Base-by-base conservation (phyloP, 2,888 invertebrate genomes). In the Raillietiella orientalis region DNA sequence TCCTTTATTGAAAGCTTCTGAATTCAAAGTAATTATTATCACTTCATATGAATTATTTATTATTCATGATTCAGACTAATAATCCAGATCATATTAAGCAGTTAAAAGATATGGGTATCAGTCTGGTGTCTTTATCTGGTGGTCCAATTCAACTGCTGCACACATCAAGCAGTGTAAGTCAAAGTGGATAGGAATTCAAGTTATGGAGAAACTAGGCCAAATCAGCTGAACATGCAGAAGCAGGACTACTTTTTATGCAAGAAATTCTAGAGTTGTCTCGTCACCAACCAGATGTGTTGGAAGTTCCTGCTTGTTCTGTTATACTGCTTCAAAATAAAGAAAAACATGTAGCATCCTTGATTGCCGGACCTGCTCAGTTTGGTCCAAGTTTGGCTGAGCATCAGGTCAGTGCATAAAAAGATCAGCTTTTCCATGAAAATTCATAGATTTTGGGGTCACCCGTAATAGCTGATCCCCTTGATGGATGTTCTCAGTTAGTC, bases 161-260 rank as follows among this genome's bases (percentile, higher is more conserved):
- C 45, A 45, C 50, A 10, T 43, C 50, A 3, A 61, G 69, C 35
- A 63, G 71, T 50, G 84, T 82, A 54, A 57, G 57, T 51, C 15
- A 31, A 21, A 14, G 12, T 22, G 16, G 4, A 23, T 9, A 10
- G 19, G 19, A 17, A 17, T 6, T n/a, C 11, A 11, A 13, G 9
- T 22, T 14, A 21, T 8, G 6, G 5, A 14, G 6, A 8, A 4
- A 29, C 9, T 33, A 82, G 77, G 90, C 90, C 3, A 62, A 65
- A 40, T 65, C 70, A 6, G 52, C 66, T 1, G 64, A 66, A 36
- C 72, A 79, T 41, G 87, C 77, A 0, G 72, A 79, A 37, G 74
- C 84, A 49, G 90, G 93, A 1, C 51, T 82, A 17, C 55, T 71
- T 9, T 90, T 93, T 43, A 87, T 93, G 82, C 72, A 77, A 40